These are phyloP conservation scores for Rynchops niger DNA, from an alignment of 2,113 vertebrate genomes.

Conservation along the genomic window DNA sequence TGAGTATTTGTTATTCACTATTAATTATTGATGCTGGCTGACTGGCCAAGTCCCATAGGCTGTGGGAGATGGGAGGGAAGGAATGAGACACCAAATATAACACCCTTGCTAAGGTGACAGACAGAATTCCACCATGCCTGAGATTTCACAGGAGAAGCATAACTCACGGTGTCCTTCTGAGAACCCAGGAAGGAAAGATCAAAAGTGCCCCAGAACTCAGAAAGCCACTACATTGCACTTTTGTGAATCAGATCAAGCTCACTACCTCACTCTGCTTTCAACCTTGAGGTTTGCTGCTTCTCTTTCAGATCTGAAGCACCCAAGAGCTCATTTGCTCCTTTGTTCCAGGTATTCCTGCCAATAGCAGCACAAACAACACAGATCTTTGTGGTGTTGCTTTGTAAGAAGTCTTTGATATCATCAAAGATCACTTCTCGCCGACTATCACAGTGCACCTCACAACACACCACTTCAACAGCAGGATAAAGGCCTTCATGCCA, in stretches of 20 bases:
- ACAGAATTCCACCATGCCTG: background rate
- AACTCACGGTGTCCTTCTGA: background rate
- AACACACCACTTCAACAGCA: background rate
- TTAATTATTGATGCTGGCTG: background rate
- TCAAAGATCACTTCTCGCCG: background rate
- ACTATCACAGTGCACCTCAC: background rate
- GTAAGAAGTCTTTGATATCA: background rate
- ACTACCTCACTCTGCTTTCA: background rate
- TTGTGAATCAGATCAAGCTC: background rate
- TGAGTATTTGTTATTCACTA: background rate
- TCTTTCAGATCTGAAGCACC: background rate
- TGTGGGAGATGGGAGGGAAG: rapidly evolving
- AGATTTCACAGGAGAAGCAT: background rate
- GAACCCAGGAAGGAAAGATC: background rate
- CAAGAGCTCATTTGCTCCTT: background rate
- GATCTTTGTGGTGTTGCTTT: background rate
- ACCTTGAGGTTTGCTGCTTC: background rate
- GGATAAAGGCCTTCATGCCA: background rate
- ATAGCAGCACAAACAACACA: background rate
- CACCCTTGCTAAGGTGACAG: background rate
- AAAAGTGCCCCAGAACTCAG: background rate
- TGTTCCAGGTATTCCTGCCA: background rate
- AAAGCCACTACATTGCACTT: background rate
- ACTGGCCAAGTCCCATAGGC: background rate
- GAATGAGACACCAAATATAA: background rate